phyloP scores from a whole-genome alignment of 2,113 vertebrate species.

The Callionymus lyra region DNA sequence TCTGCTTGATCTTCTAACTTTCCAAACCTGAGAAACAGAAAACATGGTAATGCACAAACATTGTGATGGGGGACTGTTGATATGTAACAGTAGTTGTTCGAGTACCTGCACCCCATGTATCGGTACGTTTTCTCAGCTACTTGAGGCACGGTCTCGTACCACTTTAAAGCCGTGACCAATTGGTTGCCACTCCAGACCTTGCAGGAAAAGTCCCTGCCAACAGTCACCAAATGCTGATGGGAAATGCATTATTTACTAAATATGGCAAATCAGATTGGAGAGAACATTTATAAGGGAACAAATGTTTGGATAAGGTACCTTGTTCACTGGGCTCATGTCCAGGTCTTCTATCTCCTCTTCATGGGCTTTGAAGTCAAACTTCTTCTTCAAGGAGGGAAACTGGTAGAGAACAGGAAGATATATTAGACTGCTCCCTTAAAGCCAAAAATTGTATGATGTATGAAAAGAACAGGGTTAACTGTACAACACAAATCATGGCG shows the following conservation, averaged over 20 bases:
- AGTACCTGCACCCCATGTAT: slow-evolving; percentile 85
- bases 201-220: slow-evolving; percentile 81
- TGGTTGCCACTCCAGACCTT: slow-evolving; percentile 85
- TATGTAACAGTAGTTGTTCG: slow-evolving; percentile 47
- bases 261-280: no score
- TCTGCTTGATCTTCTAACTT: slow-evolving; percentile 75
- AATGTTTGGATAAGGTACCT: slow-evolving; percentile 59
- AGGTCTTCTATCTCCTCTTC: slow-evolving; percentile 85
- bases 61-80: background rate
- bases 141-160: slow-evolving; percentile 79
- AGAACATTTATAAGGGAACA: no score
- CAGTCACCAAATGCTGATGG: slow-evolving; percentile 77
- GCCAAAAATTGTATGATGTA: no score
- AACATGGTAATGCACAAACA: slow-evolving; percentile 3
- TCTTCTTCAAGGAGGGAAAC: slow-evolving; percentile 85
- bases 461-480: no score
- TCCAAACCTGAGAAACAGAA: slow-evolving; percentile 71
- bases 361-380: slow-evolving; percentile 82
- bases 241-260: no score
- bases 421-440: no score
- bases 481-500: background rate
- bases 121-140: slow-evolving; percentile 77
- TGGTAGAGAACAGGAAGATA: slow-evolving; percentile 29
- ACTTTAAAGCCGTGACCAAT: slow-evolving; percentile 71
- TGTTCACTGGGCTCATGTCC: slow-evolving; percentile 77